Percentiles rank a stretch among this genome's conserved stretches.
These are phyloP conservation scores for Erythrocercus mccallii DNA, from an alignment of 2,113 vertebrate species.

Conservation along the genomic window DNA sequence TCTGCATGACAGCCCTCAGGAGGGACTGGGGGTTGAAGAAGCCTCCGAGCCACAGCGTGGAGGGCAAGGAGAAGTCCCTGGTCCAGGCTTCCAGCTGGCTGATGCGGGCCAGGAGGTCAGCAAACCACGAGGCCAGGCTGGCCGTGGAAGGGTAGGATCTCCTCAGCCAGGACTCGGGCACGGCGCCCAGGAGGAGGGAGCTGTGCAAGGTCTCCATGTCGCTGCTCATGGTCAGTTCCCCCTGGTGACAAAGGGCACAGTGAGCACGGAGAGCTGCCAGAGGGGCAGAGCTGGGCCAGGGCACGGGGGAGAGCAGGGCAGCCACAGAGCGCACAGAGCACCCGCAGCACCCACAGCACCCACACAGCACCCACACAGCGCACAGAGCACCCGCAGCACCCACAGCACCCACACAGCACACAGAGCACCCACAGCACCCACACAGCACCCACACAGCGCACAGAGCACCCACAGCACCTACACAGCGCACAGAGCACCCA, in stretches of 20 bases:
- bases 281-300: too few species aligned
- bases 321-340: too few species aligned
- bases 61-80: slow-evolving; percentile 83
- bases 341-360: too few species aligned
- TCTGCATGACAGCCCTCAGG: slow-evolving; percentile 95
- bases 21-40: slow-evolving; percentile 96
- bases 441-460: too few species aligned
- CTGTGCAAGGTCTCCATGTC: slow-evolving; percentile 91
- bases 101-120: slow-evolving; percentile 85
- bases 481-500: too few species aligned
- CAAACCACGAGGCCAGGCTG: slow-evolving; percentile 85
- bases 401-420: too few species aligned
- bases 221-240: slow-evolving; percentile 90
- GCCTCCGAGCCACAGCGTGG: slow-evolving; percentile 86
- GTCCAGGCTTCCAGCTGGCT: slow-evolving; percentile 90
- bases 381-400: too few species aligned
- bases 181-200: slow-evolving; percentile 81
- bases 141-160: slow-evolving; percentile 87
- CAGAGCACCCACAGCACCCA: too few species aligned
- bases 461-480: too few species aligned
- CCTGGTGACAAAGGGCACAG: slow-evolving; percentile 67
- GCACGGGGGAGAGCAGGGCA: too few species aligned
- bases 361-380: too few species aligned
- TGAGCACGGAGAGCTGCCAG: too few species aligned
- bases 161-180: slow-evolving; percentile 86